Conservation (phyloP, 2,888 invertebrate species). For the Xylota sylvarum region DNA sequence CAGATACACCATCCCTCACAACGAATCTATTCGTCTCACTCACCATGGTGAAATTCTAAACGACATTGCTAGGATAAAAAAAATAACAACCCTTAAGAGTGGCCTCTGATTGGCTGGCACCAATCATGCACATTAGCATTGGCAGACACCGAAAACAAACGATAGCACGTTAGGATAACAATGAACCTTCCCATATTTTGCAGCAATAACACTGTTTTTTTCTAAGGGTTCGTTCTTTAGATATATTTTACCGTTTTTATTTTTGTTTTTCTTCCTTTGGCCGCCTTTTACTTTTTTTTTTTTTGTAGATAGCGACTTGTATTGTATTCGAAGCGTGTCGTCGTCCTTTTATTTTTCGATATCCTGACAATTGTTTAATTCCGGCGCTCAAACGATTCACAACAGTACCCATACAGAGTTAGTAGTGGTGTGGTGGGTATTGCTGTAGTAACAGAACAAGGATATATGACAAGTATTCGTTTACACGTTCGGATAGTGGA, state of each 20-base stretch:
- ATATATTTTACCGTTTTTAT: neutral
- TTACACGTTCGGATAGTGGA: neutral
- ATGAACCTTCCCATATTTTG: constrained; percentile 40
- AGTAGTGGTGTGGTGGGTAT: constrained; percentile 24
- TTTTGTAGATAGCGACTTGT: neutral
- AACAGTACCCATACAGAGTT: constrained; percentile 8
- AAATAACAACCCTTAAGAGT: constrained; percentile 27
- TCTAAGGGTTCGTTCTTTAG: neutral
- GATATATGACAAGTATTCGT: neutral
- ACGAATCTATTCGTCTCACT: constrained; percentile 16
- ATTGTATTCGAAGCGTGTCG: neutral
- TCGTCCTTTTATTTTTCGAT: constrained; percentile 24
- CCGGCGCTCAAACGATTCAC: constrained; percentile 42
- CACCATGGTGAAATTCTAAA: neutral
- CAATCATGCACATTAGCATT: neutral
- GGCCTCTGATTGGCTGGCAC: constrained; percentile 22
- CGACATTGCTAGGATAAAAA: neutral
- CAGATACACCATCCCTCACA: neutral
- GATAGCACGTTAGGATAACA: constrained; percentile 13
- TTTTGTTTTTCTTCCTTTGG: constrained; percentile 1
- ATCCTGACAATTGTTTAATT: constrained; percentile 45
- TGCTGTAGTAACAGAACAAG: constrained; percentile 2
- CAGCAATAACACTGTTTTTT: neutral
- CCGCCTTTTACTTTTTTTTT: neutral
- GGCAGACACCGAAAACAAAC: constrained; percentile 38